A percentile compares a stretch with the other conserved stretches of the same genome.
These are phyloP conservation scores for Pogonognathellus flavescens DNA, from an alignment of 1,140 invertebrate genomes.

Conservation along the genomic window DNA sequence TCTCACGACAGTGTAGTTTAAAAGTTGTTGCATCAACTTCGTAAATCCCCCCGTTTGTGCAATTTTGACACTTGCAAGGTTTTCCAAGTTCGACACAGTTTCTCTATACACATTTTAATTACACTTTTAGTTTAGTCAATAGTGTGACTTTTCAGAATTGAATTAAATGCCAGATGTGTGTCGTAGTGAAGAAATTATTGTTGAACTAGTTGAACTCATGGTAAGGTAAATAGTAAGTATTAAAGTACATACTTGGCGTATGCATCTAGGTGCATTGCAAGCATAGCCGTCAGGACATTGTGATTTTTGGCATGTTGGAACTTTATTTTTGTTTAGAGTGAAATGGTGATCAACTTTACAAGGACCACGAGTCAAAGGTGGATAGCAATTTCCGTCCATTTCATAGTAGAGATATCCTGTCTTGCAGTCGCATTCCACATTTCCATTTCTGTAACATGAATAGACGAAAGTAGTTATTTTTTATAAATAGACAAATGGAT, in stretches of 20 bases:
- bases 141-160: not conserved
- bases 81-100: slow-evolving; percentile 21
- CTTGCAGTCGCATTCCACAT: slow-evolving; percentile 59
- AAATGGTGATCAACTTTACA: slow-evolving; percentile 50
- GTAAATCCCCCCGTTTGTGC: not conserved
- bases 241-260: slow-evolving; percentile 20
- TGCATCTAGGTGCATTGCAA: slow-evolving; percentile 48
- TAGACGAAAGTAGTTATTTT: no score
- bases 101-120: slow-evolving; percentile 1
- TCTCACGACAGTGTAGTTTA: not conserved
- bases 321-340: not conserved
- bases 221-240: no score
- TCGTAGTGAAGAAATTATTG: no score
- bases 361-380: slow-evolving; percentile 54
- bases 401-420: slow-evolving; percentile 40
- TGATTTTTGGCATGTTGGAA: slow-evolving; percentile 15
- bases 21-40: not conserved
- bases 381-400: slow-evolving; percentile 57
- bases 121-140: not conserved
- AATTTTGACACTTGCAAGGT: not conserved
- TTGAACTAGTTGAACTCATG: no score
- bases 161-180: not conserved
- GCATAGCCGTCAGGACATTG: slow-evolving; percentile 50
- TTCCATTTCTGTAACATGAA: slow-evolving; percentile 46
- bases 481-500: no score